A percentile compares a stretch with the other conserved stretches of the same genome.
Evolutionary conservation across 2,888 invertebrate genomes (phyloP).

Genomic region (Acleris literana): DNA sequence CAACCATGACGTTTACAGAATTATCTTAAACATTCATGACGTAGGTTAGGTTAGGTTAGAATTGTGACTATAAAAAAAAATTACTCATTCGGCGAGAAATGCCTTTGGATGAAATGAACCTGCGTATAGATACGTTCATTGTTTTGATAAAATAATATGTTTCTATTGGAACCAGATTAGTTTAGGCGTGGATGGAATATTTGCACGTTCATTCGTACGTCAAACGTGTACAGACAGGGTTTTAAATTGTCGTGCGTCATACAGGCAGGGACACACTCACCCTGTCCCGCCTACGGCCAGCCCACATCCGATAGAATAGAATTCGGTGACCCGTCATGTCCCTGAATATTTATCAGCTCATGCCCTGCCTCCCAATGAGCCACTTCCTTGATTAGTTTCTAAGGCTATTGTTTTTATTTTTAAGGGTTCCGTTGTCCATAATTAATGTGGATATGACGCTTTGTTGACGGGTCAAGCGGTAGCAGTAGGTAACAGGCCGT

Average conservation of each 20-base stretch:
- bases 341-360: conserved; percentile 44
- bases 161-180: no score
- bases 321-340: conserved; percentile 46
- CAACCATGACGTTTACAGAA: no score
- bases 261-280: conserved; percentile 13
- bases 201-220: no score
- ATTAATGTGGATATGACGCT: conserved; percentile 1
- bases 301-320: conserved; percentile 37
- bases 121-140: no score
- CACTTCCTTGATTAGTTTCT: conserved; percentile 36
- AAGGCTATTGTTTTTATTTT: conserved; percentile 26
- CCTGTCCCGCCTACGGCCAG: conserved; percentile 28
- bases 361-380: conserved; percentile 39
- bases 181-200: no score
- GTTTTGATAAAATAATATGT: no score
- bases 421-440: conserved; percentile 8
- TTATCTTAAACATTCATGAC: no score
- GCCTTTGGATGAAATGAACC: no score
- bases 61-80: no score
- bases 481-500: background rate
- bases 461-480: background rate
- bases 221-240: no score
- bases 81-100: no score
- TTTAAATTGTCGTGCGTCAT: background rate
- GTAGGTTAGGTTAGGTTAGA: no score